Percentiles rank a stretch among this genome's conserved stretches.
These are phyloP conservation scores for Crotalus horridus DNA, from an alignment of 2,113 vertebrate genomes.

Conservation along the genomic window DNA sequence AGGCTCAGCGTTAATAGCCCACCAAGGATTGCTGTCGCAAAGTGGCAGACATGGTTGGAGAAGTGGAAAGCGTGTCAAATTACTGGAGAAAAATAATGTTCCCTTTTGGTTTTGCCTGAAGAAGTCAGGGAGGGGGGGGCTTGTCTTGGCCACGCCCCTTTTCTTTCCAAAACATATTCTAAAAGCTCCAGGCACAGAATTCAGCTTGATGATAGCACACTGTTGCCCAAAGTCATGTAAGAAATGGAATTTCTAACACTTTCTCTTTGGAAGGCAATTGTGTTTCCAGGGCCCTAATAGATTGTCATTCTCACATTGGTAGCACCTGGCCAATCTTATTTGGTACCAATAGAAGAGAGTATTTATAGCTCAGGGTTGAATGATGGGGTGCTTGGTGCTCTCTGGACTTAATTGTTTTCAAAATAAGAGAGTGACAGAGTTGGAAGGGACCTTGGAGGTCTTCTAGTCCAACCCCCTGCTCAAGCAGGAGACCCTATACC, in stretches of 20 bases:
- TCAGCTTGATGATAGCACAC: not conserved
- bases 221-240: not conserved
- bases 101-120: slow-evolving; percentile 5
- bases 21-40: slow-evolving; percentile 48
- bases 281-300: not conserved
- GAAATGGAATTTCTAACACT: not conserved
- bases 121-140: not conserved
- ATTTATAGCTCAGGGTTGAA: too few relatives aligned
- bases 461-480: too few relatives aligned
- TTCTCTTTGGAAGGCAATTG: not conserved
- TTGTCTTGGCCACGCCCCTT: too few relatives aligned
- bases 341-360: too few relatives aligned
- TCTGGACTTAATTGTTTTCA: too few relatives aligned
- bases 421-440: too few relatives aligned
- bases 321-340: not conserved
- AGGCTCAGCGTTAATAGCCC: slow-evolving; percentile 55
- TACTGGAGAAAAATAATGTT: slow-evolving; percentile 42
- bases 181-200: not conserved
- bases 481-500: too few relatives aligned
- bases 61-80: slow-evolving; percentile 40
- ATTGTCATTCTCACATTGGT: not conserved
- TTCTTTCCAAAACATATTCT: not conserved
- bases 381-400: too few relatives aligned
- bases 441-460: too few relatives aligned
- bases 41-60: slow-evolving; percentile 24